Base-by-base conservation (phyloP, 2,888 invertebrate species). In the Xanthia togata region DNA sequence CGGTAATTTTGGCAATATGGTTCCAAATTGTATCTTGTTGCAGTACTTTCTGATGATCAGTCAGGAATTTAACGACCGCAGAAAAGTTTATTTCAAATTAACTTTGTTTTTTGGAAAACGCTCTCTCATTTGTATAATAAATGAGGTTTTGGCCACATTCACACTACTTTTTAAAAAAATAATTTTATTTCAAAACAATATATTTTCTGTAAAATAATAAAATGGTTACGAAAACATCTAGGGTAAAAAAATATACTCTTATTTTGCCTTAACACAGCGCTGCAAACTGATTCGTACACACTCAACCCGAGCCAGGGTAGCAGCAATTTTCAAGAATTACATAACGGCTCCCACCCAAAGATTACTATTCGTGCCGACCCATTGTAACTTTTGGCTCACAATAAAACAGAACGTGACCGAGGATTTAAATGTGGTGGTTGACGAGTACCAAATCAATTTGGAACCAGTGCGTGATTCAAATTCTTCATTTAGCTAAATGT, bases 331-430 rank as follows among this genome's bases (percentile, higher is more conserved):
- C 92, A 89, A 89, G 92, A 92, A 93, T 94, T 93, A 93, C 93
- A 91, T 91, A 93, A 94, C 92, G 90, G 92, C 91, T 90, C 89
- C 87, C 83, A 63, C 85, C 74, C 83, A 87, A 84, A 92, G 92
- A 94, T 94, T 94, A 93, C 94, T 87, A 88, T 88, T 88, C 92
- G 90, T 87, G 87, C 85, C 87, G 82, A 87, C 88, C 89, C 90
- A 92, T 94, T 94, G 94, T 95, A 95, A 95, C 95, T 94, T 95
- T 93, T 93, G 92, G 92, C 93, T 93, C 93, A 94, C 94, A 94
- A 95, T 95, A 95, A 95, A 95, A 91, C 87, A 83, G 91, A 76
- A 94, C 96, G 96, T 96, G 96, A 94, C 93, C 88, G 72, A 91
- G 91, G 90, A 90, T 90, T 92, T 94, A 95, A 95, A 96, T 95